A percentile compares a stretch with the other conserved stretches of the same genome.
phyloP scores from a whole-genome alignment of 2,797 vertebrate genomes.

The Adelosebastes latens region DNA sequence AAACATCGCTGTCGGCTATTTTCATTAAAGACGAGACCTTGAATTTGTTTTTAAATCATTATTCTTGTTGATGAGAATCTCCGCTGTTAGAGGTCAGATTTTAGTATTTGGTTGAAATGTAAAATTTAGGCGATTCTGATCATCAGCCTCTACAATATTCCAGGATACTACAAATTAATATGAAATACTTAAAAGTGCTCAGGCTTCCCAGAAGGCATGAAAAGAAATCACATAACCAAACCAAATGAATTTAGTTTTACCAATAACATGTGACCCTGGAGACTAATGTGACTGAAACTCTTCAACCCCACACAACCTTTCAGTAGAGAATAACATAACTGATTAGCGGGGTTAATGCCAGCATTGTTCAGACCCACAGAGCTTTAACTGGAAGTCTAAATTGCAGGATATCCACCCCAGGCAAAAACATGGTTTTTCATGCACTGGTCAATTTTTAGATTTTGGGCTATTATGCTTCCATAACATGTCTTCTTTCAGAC shows the following conservation, averaged over 20 bases:
- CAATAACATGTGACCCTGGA: constrained; percentile 12
- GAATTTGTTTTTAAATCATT: background rate
- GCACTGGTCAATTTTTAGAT: background rate
- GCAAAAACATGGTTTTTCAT: background rate
- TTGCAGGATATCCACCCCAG: background rate
- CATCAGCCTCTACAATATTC: background rate
- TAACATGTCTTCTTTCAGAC: background rate
- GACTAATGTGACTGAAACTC: background rate
- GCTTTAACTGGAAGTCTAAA: background rate
- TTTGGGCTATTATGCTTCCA: background rate
- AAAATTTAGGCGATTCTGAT: background rate
- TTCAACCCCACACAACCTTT: background rate
- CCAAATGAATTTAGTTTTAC: background rate
- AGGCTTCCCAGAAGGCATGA: background rate
- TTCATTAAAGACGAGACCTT: background rate
- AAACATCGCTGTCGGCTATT: background rate
- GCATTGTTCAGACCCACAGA: background rate
- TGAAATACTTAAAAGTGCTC: background rate
- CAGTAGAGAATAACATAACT: background rate
- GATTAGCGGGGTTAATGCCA: background rate
- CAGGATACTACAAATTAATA: background rate
- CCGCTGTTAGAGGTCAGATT: background rate
- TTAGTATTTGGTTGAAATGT: background rate
- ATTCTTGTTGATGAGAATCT: background rate
- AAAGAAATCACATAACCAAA: background rate